phyloP scores from a whole-genome alignment of 1,140 invertebrate genomes.

The Bombus picipes region DNA sequence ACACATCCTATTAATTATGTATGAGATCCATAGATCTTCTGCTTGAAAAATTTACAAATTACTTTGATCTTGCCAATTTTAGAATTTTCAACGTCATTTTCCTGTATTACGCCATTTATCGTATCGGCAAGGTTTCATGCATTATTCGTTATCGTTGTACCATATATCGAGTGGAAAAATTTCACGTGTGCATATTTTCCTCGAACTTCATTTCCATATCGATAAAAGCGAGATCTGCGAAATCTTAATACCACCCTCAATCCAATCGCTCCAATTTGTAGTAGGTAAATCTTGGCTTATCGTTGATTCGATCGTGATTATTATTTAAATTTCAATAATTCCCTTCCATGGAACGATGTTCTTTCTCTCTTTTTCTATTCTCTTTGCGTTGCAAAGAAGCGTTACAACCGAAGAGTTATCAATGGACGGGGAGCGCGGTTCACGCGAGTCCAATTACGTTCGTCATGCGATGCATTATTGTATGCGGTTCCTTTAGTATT shows the following conservation, averaged over 20 bases:
- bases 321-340: slow-evolving; percentile 31
- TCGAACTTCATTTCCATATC: not conserved
- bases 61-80: not conserved
- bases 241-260: not conserved
- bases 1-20: slow-evolving; percentile 11
- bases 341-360: not conserved
- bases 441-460: slow-evolving; percentile 18
- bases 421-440: not conserved
- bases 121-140: not conserved
- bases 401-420: slow-evolving; percentile 4
- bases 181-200: not conserved
- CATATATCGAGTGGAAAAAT: not conserved
- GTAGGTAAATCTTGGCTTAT: not conserved
- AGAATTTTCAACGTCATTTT: not conserved
- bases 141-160: not conserved
- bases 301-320: not conserved
- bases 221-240: not conserved
- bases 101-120: not conserved
- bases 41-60: not conserved
- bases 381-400: not conserved
- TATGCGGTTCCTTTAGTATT: not conserved
- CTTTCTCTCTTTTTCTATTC: not conserved
- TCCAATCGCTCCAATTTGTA: slow-evolving; percentile 1
- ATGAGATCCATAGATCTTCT: not conserved
- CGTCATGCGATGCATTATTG: slow-evolving; percentile 32